Conservation (phyloP, 2,113 vertebrate species). For the Pluvialis apricaria region DNA sequence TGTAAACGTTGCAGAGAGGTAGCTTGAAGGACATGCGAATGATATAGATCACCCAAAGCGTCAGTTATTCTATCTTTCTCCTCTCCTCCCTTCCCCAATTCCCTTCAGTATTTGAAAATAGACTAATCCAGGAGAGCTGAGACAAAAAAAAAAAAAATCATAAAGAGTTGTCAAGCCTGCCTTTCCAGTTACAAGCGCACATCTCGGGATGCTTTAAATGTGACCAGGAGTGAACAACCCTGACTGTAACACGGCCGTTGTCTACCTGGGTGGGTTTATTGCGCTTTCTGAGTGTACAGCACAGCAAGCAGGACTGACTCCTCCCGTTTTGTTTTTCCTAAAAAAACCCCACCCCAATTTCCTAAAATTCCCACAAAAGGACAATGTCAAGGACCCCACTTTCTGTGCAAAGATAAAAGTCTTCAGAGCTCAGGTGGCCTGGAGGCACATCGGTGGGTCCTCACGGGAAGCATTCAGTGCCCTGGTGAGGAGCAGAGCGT, state of each 20-base stretch:
- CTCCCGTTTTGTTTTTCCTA: background rate
- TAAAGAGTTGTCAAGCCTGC: background rate
- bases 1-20: background rate
- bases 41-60: background rate
- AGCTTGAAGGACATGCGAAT: background rate
- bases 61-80: background rate
- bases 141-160: background rate
- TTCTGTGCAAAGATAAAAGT: background rate
- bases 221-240: background rate
- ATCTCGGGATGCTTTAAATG: background rate
- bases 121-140: background rate
- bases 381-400: background rate
- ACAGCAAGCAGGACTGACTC: background rate
- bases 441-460: rapidly evolving
- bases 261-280: rapidly evolving
- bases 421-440: background rate
- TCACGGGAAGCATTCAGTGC: too few species aligned
- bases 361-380: background rate
- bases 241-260: rapidly evolving
- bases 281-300: rapidly evolving
- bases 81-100: background rate
- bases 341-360: background rate
- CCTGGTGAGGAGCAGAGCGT: background rate
- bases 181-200: background rate
- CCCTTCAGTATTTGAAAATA: background rate